Evolutionary conservation across 2,113 vertebrate species (phyloP), one percentile per base, ranked within the genome.

Genomic region (Pangasianodon hypophthalmus): DNA sequence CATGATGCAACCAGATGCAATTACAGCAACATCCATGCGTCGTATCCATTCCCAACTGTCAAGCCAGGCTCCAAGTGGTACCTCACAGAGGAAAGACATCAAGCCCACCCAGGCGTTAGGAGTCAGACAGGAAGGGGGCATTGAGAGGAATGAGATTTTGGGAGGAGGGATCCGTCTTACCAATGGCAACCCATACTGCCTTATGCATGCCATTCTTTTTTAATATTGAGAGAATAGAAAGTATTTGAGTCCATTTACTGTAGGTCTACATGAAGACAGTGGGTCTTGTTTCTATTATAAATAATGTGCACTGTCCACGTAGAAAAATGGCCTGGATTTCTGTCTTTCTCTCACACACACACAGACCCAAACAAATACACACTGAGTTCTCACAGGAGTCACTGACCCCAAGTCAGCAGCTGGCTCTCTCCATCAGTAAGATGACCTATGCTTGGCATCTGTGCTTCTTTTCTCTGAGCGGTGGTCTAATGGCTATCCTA

Each of bases 1-100:
- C 94, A 96, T 96, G 96, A 96, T 95, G 96, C 96, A 96, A 96
- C 95, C 94, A 95, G 95, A 94, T 96, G 96, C 96, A 96, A 96
- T 96, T 96, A 96, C 95, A 95, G 95, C 95, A 95, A 96, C 96
- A 96, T 95, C 94, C 95, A 95, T 95, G 94, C 93, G 91, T 93
- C 92, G 91, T 94, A 95, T 95, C 95, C 95, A 95, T 94, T 95
- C 92, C 95, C 93, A 94, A 95, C 96, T 96, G 96, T 96, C 96
- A 96, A 95, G 95, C 94, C 94, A 92, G 91, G 93, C 94, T 95
- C 94, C 94, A 94, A 95, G 95, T 93, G 94, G 94, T 90, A 94
- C 93, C 93, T 93, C 93, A 90, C 95, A 94, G 93, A 95, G 96
- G 94, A 93, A 94, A 95, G 94, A 95, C 95, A 96, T 95, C 95